Evolutionary conservation across 1,140 invertebrate species (phyloP).

Genomic region (Globodera ellingtonae): DNA sequence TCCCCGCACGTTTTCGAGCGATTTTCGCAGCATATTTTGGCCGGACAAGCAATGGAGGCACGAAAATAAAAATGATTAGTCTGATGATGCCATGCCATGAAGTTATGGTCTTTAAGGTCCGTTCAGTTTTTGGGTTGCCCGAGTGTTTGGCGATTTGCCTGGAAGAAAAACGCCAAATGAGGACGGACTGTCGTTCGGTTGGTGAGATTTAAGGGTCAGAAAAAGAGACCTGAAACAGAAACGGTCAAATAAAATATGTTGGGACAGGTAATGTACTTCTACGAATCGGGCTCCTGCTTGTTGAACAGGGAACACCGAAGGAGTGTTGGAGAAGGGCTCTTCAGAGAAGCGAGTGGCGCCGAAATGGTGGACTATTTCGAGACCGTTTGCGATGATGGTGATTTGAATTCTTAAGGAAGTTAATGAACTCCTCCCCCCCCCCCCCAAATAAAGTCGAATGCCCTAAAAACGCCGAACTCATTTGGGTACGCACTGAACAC

Average conservation of each 20-base stretch:
- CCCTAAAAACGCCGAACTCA: constrained; percentile 35
- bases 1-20: constrained; percentile 60
- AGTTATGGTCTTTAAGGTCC: constrained; percentile 3
- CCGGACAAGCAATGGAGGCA: constrained; percentile 59
- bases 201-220: background rate
- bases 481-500: constrained; percentile 60
- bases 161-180: constrained; percentile 38
- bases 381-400: constrained; percentile 61
- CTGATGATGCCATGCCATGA: background rate
- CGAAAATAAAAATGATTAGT: background rate
- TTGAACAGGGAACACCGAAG: constrained; percentile 55
- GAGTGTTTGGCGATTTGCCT: constrained; percentile 57
- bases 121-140: constrained; percentile 24
- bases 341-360: constrained; percentile 45
- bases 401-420: no score
- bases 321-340: constrained; percentile 39
- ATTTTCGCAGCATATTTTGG: constrained; percentile 56
- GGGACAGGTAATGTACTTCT: constrained; percentile 54
- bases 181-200: constrained; percentile 58
- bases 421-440: background rate
- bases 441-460: constrained; percentile 48
- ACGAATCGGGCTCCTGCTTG: constrained; percentile 61
- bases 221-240: background rate
- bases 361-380: constrained; percentile 63
- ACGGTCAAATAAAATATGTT: background rate